These are phyloP conservation scores for Brachionus paranguensis DNA, from an alignment of 1,140 invertebrate genomes.

Conservation along the genomic window DNA sequence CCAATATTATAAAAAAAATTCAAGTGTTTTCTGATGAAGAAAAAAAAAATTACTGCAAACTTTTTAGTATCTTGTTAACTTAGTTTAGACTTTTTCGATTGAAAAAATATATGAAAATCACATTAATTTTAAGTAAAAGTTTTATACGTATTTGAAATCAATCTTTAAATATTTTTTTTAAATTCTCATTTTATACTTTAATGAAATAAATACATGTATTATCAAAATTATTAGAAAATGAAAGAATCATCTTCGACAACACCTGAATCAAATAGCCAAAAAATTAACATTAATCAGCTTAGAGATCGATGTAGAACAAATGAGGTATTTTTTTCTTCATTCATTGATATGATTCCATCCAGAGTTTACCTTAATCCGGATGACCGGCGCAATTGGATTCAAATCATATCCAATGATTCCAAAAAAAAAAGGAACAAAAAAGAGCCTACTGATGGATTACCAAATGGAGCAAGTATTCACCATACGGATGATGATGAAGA, in stretches of 20 bases:
- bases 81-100: not conserved
- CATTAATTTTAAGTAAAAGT: not conserved
- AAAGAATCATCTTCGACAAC: not conserved
- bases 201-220: not conserved
- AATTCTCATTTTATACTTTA: not conserved
- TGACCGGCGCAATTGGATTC: slow-evolving; percentile 10
- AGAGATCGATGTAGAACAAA: slow-evolving; percentile 16
- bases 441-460: not conserved
- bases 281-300: not conserved
- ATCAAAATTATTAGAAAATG: not conserved
- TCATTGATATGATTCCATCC: slow-evolving; percentile 27
- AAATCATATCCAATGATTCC: not conserved
- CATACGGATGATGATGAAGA: slow-evolving; percentile 25
- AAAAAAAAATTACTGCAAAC: not conserved
- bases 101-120: not conserved
- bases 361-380: slow-evolving; percentile 28
- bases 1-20: too few species aligned
- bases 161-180: not conserved
- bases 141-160: not conserved
- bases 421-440: not conserved
- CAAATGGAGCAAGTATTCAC: not conserved
- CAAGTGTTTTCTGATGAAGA: not conserved
- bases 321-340: slow-evolving; percentile 4
- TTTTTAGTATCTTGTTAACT: not conserved
- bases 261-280: not conserved